Evolutionary conservation across 2,888 invertebrate species (phyloP), one percentile per base, ranked within the genome.

Genomic region (Aphidius colemani): DNA sequence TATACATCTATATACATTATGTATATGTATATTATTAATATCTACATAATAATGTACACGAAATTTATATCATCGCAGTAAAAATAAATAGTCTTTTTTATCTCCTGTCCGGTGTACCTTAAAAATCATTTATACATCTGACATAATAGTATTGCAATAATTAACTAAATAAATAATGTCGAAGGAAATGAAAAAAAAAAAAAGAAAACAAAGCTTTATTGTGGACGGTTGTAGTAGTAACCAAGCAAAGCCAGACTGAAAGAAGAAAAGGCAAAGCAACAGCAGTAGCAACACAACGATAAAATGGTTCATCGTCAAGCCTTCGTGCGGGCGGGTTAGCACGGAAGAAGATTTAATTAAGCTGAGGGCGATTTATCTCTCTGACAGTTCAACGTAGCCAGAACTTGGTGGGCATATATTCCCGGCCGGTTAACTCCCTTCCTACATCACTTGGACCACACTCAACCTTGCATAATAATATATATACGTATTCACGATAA

Each of bases 261-360:
- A 51, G 50, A 63, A 51, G 50, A 58, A 51, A 53, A 43, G 57
- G 10, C 30, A 30, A 18, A 30, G 30, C 30, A 30, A 30, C 30
- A 30, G 3, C 30, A 30, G 30, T 11, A 49, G 67, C 61, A 63
- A 64, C 50, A 60, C 67, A 66, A 56, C 59, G 53, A 65, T 63
- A 63, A 58, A 41, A 53, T 30, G 65, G 60, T 64, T 65, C 63
- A 65, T 57, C 69, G 67, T 30, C 30, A 30, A 30, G 30, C 5
- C 69, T 70, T 67, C 72, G 69, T 73, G 71, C 69, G 71, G 72
- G 70, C 13, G 72, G 72, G 65, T 65, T 76, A 75, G 77, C 75
- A 75, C 76, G 78, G 80, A 81, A 81, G 82, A 82, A 82, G 82
- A 82, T 82, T 82, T 82, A 82, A 82, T 82, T 82, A 82, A 82